These are phyloP conservation scores for Eumaeus atala DNA, from an alignment of 1,140 invertebrate genomes.

Conservation along the genomic window DNA sequence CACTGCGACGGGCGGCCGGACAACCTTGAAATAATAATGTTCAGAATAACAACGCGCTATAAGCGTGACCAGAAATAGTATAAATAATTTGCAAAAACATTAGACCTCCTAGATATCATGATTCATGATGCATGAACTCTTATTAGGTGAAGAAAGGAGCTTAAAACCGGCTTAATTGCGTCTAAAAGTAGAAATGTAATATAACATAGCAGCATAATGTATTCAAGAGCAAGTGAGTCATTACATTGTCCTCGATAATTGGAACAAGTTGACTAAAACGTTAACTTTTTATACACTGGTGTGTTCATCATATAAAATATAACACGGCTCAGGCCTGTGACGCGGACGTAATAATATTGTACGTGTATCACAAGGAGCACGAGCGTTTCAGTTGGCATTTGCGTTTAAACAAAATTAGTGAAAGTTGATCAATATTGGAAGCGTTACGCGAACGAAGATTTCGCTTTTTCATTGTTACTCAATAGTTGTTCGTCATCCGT, in stretches of 20 bases:
- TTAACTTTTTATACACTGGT: slow-evolving; percentile 2
- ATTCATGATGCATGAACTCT: slow-evolving; percentile 5
- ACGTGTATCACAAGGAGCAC: background rate
- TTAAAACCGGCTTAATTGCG: background rate
- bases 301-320: slow-evolving; percentile 7
- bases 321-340: background rate
- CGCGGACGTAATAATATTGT: background rate
- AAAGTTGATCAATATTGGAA: slow-evolving; percentile 58
- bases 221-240: slow-evolving; percentile 8
- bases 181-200: background rate
- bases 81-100: slow-evolving; percentile 55
- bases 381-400: slow-evolving; percentile 15
- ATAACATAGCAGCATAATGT: background rate
- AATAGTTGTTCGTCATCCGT: slow-evolving; percentile 55
- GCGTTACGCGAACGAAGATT: slow-evolving; percentile 53
- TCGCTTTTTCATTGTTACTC: slow-evolving; percentile 63
- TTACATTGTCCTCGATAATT: slow-evolving; percentile 11
- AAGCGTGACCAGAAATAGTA: slow-evolving; percentile 68
- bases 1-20: slow-evolving; percentile 65
- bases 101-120: slow-evolving; percentile 32
- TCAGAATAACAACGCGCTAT: slow-evolving; percentile 70
- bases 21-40: slow-evolving; percentile 74
- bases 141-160: slow-evolving; percentile 5
- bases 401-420: slow-evolving; percentile 46
- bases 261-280: slow-evolving; percentile 6